phyloP scores from a whole-genome alignment of 2,113 vertebrate species.

The Urocynchramus pylzowi region DNA sequence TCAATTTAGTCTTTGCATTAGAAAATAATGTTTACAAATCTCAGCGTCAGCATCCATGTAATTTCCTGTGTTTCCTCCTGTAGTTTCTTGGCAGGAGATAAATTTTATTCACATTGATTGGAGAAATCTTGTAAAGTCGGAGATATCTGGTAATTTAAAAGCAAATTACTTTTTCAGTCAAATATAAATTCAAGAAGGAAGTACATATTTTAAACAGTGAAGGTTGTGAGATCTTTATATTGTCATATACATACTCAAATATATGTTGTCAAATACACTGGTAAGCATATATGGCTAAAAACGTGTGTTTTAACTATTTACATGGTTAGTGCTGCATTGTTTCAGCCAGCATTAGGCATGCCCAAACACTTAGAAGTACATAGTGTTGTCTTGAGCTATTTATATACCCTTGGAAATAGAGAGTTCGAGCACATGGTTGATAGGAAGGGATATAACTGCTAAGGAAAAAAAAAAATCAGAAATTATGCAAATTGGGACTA shows the following conservation, averaged over 20 bases:
- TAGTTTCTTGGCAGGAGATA: not conserved
- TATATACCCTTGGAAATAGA: not conserved
- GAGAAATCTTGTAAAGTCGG: not conserved
- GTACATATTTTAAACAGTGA: not conserved
- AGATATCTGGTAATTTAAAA: not conserved
- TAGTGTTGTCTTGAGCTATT: not conserved
- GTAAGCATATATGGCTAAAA: not conserved
- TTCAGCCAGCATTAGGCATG: not conserved
- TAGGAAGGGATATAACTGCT: not conserved
- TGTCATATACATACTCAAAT: not conserved
- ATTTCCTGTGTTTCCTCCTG: not conserved
- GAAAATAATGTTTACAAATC: not conserved
- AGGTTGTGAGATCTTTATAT: not conserved
- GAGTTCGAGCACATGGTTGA: not conserved
- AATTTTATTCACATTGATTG: not conserved
- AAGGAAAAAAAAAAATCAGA: not conserved
- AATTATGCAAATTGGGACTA: not conserved
- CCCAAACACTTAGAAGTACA: not conserved
- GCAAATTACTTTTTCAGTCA: not conserved
- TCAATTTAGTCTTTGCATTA: not conserved
- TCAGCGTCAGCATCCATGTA: not conserved
- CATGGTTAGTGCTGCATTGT: not conserved
- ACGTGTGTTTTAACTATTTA: not conserved
- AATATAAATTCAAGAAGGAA: not conserved
- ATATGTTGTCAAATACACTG: not conserved